Percentiles rank a stretch among this genome's conserved stretches.
Conservation (phyloP, 2,888 invertebrate genomes). For the Bedellia somnulentella region DNA sequence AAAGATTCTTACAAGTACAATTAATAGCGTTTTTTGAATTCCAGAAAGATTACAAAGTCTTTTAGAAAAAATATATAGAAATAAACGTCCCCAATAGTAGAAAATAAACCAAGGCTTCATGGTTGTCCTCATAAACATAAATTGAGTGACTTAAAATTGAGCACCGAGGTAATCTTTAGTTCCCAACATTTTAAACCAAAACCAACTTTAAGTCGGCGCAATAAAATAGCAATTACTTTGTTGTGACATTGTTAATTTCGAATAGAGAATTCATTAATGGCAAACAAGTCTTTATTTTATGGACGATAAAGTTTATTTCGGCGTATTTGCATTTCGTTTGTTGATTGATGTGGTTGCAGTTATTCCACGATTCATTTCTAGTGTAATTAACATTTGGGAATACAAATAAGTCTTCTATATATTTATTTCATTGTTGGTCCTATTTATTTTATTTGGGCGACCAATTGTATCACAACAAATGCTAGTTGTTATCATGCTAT, state of each 20-base stretch:
- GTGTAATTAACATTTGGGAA: too few relatives aligned
- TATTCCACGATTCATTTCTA: conserved; percentile 1
- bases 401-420: too few relatives aligned
- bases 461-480: too few relatives aligned
- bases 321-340: conserved; percentile 11
- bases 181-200: conserved; percentile 8
- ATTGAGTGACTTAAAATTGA: conserved; percentile 34
- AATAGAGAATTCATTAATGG: conserved; percentile 15
- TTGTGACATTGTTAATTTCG: not conserved
- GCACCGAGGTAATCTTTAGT: conserved; percentile 26
- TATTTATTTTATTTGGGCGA: too few relatives aligned
- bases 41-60: too few relatives aligned
- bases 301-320: conserved; percentile 19
- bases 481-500: too few relatives aligned
- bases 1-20: too few relatives aligned
- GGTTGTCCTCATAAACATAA: conserved; percentile 36
- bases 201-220: not conserved
- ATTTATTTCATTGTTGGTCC: too few relatives aligned
- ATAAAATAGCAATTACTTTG: not conserved
- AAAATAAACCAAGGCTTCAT: too few relatives aligned
- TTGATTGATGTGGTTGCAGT: conserved; percentile 2
- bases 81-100: too few relatives aligned
- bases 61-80: too few relatives aligned
- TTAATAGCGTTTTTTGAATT: too few relatives aligned
- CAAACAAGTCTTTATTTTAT: conserved; percentile 22